phyloP scores from a whole-genome alignment of 2,113 vertebrate species.

The Promerops cafer region DNA sequence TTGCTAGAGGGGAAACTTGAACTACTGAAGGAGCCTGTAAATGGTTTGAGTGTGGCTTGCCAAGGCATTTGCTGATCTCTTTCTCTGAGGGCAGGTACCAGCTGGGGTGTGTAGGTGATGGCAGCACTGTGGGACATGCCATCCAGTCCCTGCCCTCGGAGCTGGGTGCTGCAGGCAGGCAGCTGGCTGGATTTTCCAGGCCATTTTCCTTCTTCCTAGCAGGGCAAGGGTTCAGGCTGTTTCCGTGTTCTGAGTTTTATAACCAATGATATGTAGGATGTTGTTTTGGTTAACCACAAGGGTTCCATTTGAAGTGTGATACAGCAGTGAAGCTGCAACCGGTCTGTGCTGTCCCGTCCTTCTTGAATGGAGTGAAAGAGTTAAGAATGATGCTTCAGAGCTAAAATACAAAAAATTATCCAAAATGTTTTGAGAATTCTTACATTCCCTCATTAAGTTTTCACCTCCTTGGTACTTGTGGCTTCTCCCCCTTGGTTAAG shows the following conservation, averaged over 20 bases:
- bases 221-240: background rate
- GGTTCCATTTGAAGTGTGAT: background rate
- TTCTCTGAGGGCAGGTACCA: background rate
- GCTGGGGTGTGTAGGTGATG: background rate
- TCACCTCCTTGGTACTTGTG: background rate
- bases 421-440: background rate
- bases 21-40: background rate
- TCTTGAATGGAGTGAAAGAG: background rate
- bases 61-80: background rate
- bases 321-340: background rate
- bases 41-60: background rate
- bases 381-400: background rate
- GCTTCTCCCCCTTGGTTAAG: background rate
- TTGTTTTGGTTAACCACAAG: background rate
- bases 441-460: background rate
- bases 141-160: background rate
- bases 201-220: background rate
- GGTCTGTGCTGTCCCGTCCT: background rate
- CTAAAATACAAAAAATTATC: background rate
- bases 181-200: background rate
- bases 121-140: rapidly evolving
- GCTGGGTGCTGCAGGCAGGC: background rate
- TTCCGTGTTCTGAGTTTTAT: background rate
- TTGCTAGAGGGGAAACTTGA: background rate
- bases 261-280: background rate